Percentiles rank a stretch among this genome's conserved stretches.
Evolutionary conservation across 2,797 vertebrate genomes (phyloP).

Genomic region (Rhinichthys osculus): DNA sequence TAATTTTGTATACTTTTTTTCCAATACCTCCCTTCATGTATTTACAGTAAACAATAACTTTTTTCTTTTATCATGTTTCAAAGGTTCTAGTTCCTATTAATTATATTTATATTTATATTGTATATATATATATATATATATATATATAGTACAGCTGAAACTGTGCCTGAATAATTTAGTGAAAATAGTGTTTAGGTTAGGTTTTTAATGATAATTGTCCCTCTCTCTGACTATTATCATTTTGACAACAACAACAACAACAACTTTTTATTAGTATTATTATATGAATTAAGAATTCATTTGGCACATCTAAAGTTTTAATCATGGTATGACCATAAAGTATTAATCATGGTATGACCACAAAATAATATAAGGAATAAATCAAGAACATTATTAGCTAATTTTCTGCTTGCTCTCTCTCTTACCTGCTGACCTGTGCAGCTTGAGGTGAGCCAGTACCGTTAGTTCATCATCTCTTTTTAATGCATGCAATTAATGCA

Average conservation of each 20-base stretch:
- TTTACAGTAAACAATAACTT: no score
- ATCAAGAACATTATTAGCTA: neutral
- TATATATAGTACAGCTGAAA: neutral
- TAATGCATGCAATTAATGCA: conserved; percentile 15
- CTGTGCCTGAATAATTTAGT: neutral
- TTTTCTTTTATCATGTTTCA: no score
- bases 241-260: neutral
- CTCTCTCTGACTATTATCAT: neutral
- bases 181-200: neutral
- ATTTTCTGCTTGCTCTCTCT: neutral
- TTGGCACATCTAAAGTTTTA: neutral
- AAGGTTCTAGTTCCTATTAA: no score
- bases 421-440: neutral
- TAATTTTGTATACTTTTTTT: no score
- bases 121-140: no score
- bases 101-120: no score
- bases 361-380: neutral
- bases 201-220: neutral
- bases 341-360: neutral
- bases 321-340: neutral
- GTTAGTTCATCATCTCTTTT: conserved; percentile 15
- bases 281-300: neutral
- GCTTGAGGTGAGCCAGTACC: neutral
- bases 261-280: neutral
- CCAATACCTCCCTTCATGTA: no score